A percentile compares a stretch with the other conserved stretches of the same genome.
Evolutionary conservation across 2,113 vertebrate genomes (phyloP).

Genomic region (Todiramphus saurophagus): DNA sequence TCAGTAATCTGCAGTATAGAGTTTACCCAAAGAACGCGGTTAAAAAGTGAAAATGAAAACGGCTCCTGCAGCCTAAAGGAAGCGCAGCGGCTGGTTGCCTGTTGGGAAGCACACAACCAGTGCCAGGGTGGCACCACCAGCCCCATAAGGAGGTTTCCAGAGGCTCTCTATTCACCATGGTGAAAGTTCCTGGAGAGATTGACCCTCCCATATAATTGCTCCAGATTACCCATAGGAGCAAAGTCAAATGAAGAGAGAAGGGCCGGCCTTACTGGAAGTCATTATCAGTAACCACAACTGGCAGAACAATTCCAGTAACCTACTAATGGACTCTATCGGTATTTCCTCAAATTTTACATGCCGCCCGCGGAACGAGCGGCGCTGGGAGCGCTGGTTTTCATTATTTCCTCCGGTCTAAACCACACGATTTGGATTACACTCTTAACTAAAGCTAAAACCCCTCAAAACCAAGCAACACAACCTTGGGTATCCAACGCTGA

Average conservation of each 20-base stretch:
- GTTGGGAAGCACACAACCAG: background rate
- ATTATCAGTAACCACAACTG: conserved; percentile 72
- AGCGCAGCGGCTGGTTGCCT: background rate
- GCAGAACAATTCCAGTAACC: conserved; percentile 75
- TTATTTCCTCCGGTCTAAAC: background rate
- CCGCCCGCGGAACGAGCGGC: background rate
- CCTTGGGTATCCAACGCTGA: background rate
- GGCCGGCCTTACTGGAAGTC: conserved; percentile 69
- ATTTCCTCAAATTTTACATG: conserved; percentile 1
- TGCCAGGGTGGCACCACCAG: background rate
- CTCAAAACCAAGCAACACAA: background rate
- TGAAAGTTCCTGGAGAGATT: conserved; percentile 13
- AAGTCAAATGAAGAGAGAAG: conserved; percentile 9
- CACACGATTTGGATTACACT: background rate
- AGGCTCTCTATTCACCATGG: background rate
- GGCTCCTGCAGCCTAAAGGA: background rate
- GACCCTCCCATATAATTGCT: conserved; percentile 48
- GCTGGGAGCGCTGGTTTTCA: background rate
- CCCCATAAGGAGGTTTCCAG: background rate
- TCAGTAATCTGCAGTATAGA: background rate
- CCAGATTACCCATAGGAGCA: conserved; percentile 50
- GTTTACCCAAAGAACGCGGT: background rate
- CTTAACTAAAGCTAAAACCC: background rate
- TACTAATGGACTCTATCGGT: conserved; percentile 71
- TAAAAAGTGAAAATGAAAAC: background rate